phyloP scores from a whole-genome alignment of 2,113 vertebrate genomes.

The Hiodon tergisus region DNA sequence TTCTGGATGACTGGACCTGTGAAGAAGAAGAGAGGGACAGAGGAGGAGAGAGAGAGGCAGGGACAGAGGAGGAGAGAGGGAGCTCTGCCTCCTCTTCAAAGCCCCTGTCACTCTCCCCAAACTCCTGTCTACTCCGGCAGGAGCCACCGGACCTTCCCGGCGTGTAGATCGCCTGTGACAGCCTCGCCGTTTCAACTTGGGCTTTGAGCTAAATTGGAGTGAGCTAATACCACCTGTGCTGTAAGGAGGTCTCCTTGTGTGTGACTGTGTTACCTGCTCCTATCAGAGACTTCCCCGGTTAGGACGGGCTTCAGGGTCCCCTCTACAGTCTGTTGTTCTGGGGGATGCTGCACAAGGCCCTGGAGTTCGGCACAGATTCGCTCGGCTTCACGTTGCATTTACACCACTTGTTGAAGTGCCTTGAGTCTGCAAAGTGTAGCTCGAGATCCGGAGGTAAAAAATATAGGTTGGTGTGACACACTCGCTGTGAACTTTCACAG shows the following conservation, averaged over 20 bases:
- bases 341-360: background rate
- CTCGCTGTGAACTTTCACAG: too few species aligned
- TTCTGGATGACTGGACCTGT: conserved; percentile 35
- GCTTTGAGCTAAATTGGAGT: conserved; percentile 4
- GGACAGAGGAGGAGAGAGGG: background rate
- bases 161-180: conserved; percentile 5
- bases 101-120: background rate
- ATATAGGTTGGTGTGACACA: too few species aligned
- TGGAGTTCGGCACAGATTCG: background rate
- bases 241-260: background rate
- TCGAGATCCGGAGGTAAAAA: too few species aligned
- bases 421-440: background rate
- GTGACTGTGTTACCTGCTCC: background rate
- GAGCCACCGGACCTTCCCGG: background rate
- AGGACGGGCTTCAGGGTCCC: background rate
- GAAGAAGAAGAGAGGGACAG: conserved; percentile 26
- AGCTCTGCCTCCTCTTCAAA: conserved; percentile 2
- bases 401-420: background rate
- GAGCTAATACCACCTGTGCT: conserved; percentile 14
- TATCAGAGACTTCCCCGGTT: conserved; percentile 2
- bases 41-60: background rate
- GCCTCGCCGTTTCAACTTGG: conserved; percentile 2
- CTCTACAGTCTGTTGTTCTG: background rate
- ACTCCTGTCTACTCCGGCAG: background rate
- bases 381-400: background rate